phyloP scores from a whole-genome alignment of 2,797 vertebrate genomes.

The Pantherophis vulpinus region DNA sequence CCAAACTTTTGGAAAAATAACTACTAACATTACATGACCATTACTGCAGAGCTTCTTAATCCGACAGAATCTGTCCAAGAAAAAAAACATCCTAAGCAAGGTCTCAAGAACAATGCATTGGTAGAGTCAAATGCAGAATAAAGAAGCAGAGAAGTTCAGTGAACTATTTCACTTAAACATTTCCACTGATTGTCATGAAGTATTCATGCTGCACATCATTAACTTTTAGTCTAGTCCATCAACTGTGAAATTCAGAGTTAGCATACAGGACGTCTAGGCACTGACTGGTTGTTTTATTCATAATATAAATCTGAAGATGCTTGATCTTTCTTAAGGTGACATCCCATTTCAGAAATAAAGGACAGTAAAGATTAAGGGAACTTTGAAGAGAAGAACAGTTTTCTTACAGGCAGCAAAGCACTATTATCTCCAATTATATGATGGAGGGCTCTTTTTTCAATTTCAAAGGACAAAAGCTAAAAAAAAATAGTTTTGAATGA shows the following conservation, averaged over 20 bases:
- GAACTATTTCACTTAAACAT: conserved; percentile 23
- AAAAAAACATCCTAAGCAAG: not conserved
- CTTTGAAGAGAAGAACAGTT: not conserved
- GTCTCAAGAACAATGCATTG: not conserved
- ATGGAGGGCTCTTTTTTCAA: not conserved
- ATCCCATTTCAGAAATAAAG: conserved; percentile 16
- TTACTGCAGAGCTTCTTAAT: not conserved
- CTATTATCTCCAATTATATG: not conserved
- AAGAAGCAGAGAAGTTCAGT: not conserved
- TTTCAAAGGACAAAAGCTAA: conserved; percentile 23
- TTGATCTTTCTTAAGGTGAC: not conserved
- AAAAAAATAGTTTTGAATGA: conserved; percentile 5
- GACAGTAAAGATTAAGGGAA: conserved; percentile 10
- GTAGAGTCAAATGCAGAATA: not conserved
- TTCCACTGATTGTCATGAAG: not conserved
- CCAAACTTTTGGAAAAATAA: not conserved
- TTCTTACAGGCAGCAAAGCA: not conserved
- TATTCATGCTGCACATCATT: conserved; percentile 5
- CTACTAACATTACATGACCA: not conserved
- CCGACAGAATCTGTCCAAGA: not conserved
- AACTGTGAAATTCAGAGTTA: conserved; percentile 25
- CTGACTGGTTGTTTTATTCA: conserved; percentile 26
- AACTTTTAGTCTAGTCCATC: not conserved
- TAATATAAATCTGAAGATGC: not conserved
- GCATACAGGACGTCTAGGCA: conserved; percentile 23